Percentiles rank a stretch among this genome's conserved stretches.
phyloP scores from a whole-genome alignment of 2,113 vertebrate genomes.

The Chionomys nivalis region DNA sequence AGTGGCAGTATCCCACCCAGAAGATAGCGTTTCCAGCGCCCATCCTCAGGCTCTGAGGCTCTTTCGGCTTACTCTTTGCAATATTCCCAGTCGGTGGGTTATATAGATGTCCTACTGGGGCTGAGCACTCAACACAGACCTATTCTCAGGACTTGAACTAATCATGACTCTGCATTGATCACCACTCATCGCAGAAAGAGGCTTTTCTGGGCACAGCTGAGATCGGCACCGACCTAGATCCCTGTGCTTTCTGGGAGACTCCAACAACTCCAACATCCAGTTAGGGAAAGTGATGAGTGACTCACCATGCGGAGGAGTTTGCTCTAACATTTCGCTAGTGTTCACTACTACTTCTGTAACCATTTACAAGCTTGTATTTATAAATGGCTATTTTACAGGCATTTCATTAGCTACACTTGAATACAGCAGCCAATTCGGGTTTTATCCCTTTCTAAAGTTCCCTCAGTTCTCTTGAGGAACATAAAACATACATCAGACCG shows the following conservation, averaged over 20 bases:
- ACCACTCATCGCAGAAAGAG: not conserved
- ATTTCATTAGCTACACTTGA: constrained; percentile 8
- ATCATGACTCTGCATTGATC: not conserved
- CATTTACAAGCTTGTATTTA: not conserved
- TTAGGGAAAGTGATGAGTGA: not conserved
- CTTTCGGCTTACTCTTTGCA: not conserved
- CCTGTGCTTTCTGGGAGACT: not conserved
- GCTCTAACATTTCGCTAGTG: not conserved
- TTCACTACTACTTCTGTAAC: not conserved
- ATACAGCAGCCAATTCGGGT: not conserved
- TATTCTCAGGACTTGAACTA: not conserved
- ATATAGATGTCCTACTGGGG: not conserved
- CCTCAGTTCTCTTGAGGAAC: not conserved
- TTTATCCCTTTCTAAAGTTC: not conserved
- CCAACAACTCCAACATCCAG: not conserved
- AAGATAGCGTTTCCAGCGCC: not conserved
- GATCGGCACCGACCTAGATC: not conserved
- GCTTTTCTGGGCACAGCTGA: not conserved
- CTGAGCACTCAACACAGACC: not conserved
- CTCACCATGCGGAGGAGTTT: not conserved
- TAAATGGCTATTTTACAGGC: not conserved
- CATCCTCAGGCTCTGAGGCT: not conserved
- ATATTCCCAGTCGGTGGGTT: no score
- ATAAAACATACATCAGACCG: not conserved
- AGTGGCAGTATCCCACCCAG: no score